Evolutionary conservation across 2,113 vertebrate species (phyloP), one percentile per base, ranked within the genome.

Genomic region (Falco punctatus): DNA sequence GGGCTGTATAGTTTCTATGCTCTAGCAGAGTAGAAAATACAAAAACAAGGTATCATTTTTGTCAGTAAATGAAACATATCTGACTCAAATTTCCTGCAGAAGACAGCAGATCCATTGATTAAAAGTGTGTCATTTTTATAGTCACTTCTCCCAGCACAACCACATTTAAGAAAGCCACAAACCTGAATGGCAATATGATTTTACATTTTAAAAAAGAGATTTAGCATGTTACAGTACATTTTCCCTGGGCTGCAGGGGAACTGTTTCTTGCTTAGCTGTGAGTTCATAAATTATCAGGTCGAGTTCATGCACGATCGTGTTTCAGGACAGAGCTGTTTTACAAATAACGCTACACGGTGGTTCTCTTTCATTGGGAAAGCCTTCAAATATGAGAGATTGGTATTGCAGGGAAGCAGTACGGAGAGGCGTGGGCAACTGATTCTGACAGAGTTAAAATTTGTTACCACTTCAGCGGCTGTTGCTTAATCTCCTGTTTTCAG

Each of bases 1-100:
- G 42, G 81, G 70, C 64, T 79, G 78, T 70, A 70, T n/a, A 81
- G 35, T 55, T 86, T 77, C 84, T 95, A 51, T 0, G 6, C 69
- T 81, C 83, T 88, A 86, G 58, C 22, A 5, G 74, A 89, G 71
- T 80, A 94, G 81, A 78, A 96, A 96, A 95, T 94, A 91, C 32
- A 92, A 95, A 95, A 94, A 65, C 73, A 96, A 81, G 42, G 70
- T 66, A 95, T 89, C 95, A 94, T 97, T 95, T 94, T 97, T 94
- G 84, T 77, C 91, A 66, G 86, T 90, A 97, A 96, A 96, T 96
- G 95, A 95, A 97, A 97, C 95, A 97, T 94, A 91, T 94, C 91
- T 89, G 81, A 94, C 86, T 97, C 78, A 88, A 91, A 95, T 97
- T 97, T 97, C 94, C 89, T 95, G 91, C 55, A 77, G 94, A 90